A percentile compares a stretch with the other conserved stretches of the same genome.
phyloP scores from a whole-genome alignment of 2,797 vertebrate genomes.

The Iguana delicatissima region DNA sequence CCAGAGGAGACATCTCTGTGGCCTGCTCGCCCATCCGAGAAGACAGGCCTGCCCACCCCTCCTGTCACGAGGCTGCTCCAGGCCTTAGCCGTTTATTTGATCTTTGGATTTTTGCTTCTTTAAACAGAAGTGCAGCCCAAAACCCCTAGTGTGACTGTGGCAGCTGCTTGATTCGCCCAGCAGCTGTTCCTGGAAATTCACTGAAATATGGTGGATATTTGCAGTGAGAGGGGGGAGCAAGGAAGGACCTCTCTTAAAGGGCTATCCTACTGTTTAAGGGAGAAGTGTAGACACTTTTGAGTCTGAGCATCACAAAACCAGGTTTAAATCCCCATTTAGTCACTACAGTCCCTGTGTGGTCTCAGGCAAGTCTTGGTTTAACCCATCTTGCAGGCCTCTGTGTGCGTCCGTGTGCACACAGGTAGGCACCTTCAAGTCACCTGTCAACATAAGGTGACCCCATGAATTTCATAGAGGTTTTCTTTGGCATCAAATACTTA shows the following conservation, averaged over 20 bases:
- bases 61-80: constrained; percentile 1
- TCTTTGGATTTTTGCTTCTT: constrained; percentile 34
- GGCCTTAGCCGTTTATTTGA: constrained; percentile 12
- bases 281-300: neutral
- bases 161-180: constrained; percentile 16
- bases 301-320: neutral
- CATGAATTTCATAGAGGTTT: no score
- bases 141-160: constrained; percentile 16
- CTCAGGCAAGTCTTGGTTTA: neutral
- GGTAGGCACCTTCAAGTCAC: no score
- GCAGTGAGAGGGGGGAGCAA: neutral
- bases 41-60: constrained; percentile 11
- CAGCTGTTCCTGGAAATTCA: constrained; percentile 27
- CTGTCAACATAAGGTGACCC: no score
- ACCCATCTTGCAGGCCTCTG: neutral
- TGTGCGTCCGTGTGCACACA: no score
- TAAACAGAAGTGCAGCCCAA: neutral
- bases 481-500: no score
- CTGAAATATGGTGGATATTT: neutral
- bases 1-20: neutral
- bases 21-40: neutral
- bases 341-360: neutral
- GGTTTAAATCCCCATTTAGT: neutral
- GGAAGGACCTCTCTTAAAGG: neutral
- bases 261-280: neutral